Evolutionary conservation across 2,113 vertebrate species (phyloP).

Genomic region (Entelurus aequoreus): DNA sequence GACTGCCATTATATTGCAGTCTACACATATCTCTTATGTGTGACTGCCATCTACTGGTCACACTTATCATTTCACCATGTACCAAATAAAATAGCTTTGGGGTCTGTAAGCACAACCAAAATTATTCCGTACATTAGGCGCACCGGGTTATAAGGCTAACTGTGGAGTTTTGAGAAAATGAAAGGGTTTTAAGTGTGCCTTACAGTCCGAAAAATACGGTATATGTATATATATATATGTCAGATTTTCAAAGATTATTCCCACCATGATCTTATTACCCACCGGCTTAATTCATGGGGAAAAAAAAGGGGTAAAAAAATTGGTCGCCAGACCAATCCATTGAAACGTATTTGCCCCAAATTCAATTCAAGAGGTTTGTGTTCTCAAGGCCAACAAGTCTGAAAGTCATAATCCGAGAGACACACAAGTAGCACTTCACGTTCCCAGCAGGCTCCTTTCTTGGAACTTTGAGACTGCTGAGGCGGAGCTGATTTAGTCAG

Average conservation of each 20-base stretch:
- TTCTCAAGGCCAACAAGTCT: conserved; percentile 67
- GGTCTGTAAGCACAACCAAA: no score
- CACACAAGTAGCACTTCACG: conserved; percentile 63
- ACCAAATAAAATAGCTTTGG: no score
- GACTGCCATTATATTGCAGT: no score
- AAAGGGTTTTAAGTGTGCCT: no score
- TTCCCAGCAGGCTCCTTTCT: conserved; percentile 61
- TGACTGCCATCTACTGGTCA: no score
- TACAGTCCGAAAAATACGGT: no score
- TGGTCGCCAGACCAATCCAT: conserved; percentile 50
- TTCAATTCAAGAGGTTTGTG: conserved; percentile 66
- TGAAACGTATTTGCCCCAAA: conserved; percentile 43
- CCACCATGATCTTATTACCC: conserved; percentile 78
- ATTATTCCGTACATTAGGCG: no score
- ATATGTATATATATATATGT: conserved; percentile 49
- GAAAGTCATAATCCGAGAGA: conserved; percentile 70
- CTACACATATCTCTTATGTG: no score
- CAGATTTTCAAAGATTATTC: conserved; percentile 77
- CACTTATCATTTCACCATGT: no score
- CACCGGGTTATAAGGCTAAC: no score
- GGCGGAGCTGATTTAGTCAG: conserved; percentile 62
- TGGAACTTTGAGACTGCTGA: conserved; percentile 63
- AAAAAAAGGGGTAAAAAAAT: conserved; percentile 64
- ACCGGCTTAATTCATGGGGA: conserved; percentile 74
- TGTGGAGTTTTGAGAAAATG: no score